Evolutionary conservation across 2,888 invertebrate genomes (phyloP).

Genomic region (Brachyptera risi): DNA sequence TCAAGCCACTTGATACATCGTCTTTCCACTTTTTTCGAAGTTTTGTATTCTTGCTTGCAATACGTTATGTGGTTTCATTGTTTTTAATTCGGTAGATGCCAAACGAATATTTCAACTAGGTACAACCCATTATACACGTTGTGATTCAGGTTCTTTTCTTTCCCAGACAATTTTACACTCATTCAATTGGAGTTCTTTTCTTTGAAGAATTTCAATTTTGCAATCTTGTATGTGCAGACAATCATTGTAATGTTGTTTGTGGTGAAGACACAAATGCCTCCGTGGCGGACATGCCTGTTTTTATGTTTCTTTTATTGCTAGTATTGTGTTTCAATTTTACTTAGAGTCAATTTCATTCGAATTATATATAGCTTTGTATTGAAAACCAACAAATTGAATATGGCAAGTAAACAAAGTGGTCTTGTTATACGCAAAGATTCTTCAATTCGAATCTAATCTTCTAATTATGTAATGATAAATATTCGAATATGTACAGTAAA

Average conservation of each 20-base stretch:
- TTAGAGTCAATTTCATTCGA: too few species aligned
- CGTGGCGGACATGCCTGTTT: background rate
- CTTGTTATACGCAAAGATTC: too few species aligned
- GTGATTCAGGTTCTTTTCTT: background rate
- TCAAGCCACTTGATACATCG: constrained; percentile 4
- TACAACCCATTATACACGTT: background rate
- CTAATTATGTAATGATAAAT: too few species aligned
- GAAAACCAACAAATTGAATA: too few species aligned
- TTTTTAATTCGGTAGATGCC: constrained; percentile 18
- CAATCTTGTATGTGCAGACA: background rate
- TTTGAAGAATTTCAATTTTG: constrained; percentile 8
- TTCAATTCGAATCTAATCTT: too few species aligned
- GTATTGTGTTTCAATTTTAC: too few species aligned
- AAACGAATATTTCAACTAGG: constrained; percentile 14
- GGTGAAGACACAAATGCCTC: background rate
- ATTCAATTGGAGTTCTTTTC: constrained; percentile 10
- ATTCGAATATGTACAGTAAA: too few species aligned
- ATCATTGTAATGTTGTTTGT: constrained; percentile 3
- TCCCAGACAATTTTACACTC: constrained; percentile 15
- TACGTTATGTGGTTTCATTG: constrained; percentile 18
- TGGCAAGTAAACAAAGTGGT: too few species aligned
- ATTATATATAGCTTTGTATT: too few species aligned
- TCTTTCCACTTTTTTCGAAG: constrained; percentile 11
- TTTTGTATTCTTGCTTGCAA: background rate
- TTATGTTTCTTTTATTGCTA: too few species aligned